A percentile compares a stretch with the other conserved stretches of the same genome.
phyloP scores from a whole-genome alignment of 2,888 invertebrate species.

The Endotricha flammealis region DNA sequence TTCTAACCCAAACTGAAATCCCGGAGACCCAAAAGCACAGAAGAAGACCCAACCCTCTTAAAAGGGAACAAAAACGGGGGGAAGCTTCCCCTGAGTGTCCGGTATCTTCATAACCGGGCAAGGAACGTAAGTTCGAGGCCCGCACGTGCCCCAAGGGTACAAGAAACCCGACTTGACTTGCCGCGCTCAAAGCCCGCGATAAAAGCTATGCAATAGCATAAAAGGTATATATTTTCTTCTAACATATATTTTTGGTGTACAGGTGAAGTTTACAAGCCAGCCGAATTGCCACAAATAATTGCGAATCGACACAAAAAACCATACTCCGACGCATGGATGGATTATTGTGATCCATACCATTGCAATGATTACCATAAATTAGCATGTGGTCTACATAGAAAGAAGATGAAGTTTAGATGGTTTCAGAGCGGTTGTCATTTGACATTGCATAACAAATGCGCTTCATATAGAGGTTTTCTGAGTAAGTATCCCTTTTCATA shows the following conservation, averaged over 20 bases:
- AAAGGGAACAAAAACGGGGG: too few species aligned
- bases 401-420: slow-evolving; percentile 41
- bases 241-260: background rate
- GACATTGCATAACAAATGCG: slow-evolving; percentile 46
- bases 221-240: too few species aligned
- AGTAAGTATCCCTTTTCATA: slow-evolving; percentile 34
- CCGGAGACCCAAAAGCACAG: too few species aligned
- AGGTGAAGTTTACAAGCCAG: slow-evolving; percentile 38
- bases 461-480: slow-evolving; percentile 36
- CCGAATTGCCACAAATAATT: slow-evolving; percentile 28
- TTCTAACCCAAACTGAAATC: too few species aligned
- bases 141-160: too few species aligned
- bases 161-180: too few species aligned
- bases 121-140: too few species aligned
- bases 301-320: slow-evolving; percentile 15
- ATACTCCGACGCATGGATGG: slow-evolving; percentile 44
- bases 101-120: too few species aligned
- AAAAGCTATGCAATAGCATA: too few species aligned
- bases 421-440: slow-evolving; percentile 59
- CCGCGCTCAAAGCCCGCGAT: too few species aligned
- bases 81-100: too few species aligned
- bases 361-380: slow-evolving; percentile 47
- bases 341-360: slow-evolving; percentile 56
- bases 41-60: too few species aligned
- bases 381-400: slow-evolving; percentile 46